Evolutionary conservation across 2,113 vertebrate genomes (phyloP), one percentile per base, ranked within the genome.

Genomic region (Zosterops borbonicus): DNA sequence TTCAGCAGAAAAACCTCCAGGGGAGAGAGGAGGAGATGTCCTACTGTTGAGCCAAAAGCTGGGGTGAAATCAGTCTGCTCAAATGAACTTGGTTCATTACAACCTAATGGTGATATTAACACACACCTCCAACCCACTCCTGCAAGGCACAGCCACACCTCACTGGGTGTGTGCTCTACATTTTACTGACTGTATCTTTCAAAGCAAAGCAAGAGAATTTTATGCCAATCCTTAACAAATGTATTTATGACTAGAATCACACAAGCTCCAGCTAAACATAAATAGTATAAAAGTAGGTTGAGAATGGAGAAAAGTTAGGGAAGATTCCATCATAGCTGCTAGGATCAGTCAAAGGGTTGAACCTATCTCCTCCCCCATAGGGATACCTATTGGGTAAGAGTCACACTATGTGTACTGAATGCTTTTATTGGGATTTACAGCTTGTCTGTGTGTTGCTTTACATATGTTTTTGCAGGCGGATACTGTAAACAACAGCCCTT

Each of bases 321-420:
- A 59, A 42, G 14, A 17, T 3, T 59, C 37, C 21, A 59, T 42
- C 3, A 0, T 9, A 1, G 8, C 35, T 44, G 33, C 33, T 10
- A 7, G 9, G 14, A 27, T 44, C 37, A 44, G 52, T 9, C 11
- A 10, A 31, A 1, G 5, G 9, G 9, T 6, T 77, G 25, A 31
- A 10, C 4, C 9, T 35, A 4, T 42, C 42, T 50, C 35, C 16
- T 42, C 16, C 20, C 21, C 3, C 0, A 0, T 5, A 50, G 31
- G 9, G 37, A 35, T 3, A 13, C 7, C 35, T 31, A 0, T 6
- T 9, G 53, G 9, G 13, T 44, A 44, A 37, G 22, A 77, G 7
- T 31, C 3, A 27, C 83, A 44, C 4, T 47, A 2, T n/a, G n/a
- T 24, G 14, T n/a, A 35, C 42, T 42, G 52, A 58, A 58, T 31